phyloP scores from a whole-genome alignment of 2,113 vertebrate genomes.

The Ictidomys tridecemlineatus region DNA sequence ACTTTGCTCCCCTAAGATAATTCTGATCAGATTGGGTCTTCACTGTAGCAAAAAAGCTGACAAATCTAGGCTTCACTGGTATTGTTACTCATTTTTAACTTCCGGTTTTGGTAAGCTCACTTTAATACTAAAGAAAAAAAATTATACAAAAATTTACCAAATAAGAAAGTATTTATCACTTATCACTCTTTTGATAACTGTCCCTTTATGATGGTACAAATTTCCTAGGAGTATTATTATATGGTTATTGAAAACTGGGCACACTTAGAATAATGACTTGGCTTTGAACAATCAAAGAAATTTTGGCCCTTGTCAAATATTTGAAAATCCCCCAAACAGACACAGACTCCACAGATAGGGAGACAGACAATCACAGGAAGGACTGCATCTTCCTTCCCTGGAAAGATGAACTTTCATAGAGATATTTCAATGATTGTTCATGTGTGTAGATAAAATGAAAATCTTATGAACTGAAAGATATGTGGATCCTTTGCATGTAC shows the following conservation, averaged over 20 bases:
- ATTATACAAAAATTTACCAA: background rate
- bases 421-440: background rate
- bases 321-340: background rate
- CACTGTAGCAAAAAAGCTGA: too few relatives aligned
- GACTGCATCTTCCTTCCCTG: background rate
- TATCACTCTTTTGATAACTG: background rate
- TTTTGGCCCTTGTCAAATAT: background rate
- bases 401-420: background rate
- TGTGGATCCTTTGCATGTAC: background rate
- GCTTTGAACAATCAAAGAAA: background rate
- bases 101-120: too few relatives aligned
- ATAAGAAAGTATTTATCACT: background rate
- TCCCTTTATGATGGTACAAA: background rate
- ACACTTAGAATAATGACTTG: background rate
- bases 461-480: background rate
- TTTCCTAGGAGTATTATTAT: background rate
- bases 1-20: too few relatives aligned
- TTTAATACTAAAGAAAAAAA: too few relatives aligned
- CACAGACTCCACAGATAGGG: background rate
- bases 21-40: too few relatives aligned
- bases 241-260: background rate
- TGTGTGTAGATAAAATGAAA: background rate
- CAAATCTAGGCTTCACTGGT: too few relatives aligned
- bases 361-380: background rate
- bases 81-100: too few relatives aligned